Evolutionary conservation across 1,140 invertebrate species (phyloP), one percentile per base, ranked within the genome.

Genomic region (Drosophila pandora): DNA sequence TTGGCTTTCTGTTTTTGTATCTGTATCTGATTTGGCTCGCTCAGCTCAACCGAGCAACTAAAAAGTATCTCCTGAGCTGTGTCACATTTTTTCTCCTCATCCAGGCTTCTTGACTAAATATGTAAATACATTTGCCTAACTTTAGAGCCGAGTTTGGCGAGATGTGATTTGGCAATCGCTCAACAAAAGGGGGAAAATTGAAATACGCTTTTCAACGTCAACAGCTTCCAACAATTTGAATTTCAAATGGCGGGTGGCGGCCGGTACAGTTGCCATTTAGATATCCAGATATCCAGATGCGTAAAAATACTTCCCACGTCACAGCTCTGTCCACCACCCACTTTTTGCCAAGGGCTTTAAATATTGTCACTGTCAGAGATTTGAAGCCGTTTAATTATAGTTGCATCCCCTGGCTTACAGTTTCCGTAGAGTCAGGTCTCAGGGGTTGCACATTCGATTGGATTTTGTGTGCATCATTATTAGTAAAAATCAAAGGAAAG

Each of bases 71-170:
- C 22, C 9, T 61, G 50, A 65, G 57, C 50, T 67, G 32, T 64
- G 63, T 67, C 63, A 64, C 64, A 28, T 56, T 67, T 48, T 54
- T n/a, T 39, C 34, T 57, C 54, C 60, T 56, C 60, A 34, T 65
- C 60, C 60, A 52, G 63, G 63, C 47, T 67, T 64, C 60, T 53
- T 64, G 63, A 64, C 72, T 79, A 85, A 84, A 84, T 70, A 84
- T 84, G 80, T 80, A 84, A 84, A 84, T 84, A 79, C 76, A 76
- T 84, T 84, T 76, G 80, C 80, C 81, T 84, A 84, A 84, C 76
- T 84, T 84, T 85, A 84, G 80, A 78, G 79, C 59, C 63, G 65
- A 69, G 68, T 37, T 63, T 55, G 65, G 47, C 56, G 70, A 47
- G 67, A 48, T 50, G 65, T 43, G 65, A 81, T 83, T 82, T 83